Evolutionary conservation across 2,113 vertebrate genomes (phyloP), one percentile per base, ranked within the genome.

Genomic region (Tinamus guttatus): DNA sequence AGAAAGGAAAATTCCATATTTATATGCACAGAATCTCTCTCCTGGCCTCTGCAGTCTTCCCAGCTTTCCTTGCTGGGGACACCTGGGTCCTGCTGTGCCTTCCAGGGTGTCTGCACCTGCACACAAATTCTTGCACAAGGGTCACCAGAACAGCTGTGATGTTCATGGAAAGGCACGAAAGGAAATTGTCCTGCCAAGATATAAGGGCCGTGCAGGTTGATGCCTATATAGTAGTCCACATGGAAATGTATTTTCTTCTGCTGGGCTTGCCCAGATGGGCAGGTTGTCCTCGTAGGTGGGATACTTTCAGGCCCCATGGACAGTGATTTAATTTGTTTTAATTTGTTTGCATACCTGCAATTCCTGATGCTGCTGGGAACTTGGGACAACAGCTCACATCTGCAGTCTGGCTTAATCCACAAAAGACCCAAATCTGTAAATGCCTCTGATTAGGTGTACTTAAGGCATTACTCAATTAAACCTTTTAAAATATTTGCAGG

Each of bases 251-350:
- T 43, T 64, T 74, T 84, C 34, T 83, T 47, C 59, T 18, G 24
- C 28, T 43, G n/a, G 41, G 28, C 28, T 74, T 68, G 10, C 47
- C 32, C n/a, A 18, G 13, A 9, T 40, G n/a, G 63, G 30, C 11
- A 9, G 9, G 18, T 14, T 4, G 7, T 11, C 30, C 7, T 32
- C 11, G 56, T 8, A 21, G 0, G 2, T 20, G 30, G n/a, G 59
- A 38, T 2, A 21, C 40, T 69, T 84, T 62, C 16, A 41, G 13
- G 36, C 62, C 7, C 5, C 20, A 19, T 3, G 67, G 22, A 11
- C 27, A n/a, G 14, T 69, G 19, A 6, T 17, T 70, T 58, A 30
- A 51, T n/a, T 64, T 64, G 11, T 17, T 77, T 81, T 81, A 19
- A 51, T 77, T 70, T 81, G 32, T 62, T 15, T 20, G 14, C 5